Evolutionary conservation across 1,140 invertebrate species (phyloP).

Genomic region (Zaprionus lachaisei): DNA sequence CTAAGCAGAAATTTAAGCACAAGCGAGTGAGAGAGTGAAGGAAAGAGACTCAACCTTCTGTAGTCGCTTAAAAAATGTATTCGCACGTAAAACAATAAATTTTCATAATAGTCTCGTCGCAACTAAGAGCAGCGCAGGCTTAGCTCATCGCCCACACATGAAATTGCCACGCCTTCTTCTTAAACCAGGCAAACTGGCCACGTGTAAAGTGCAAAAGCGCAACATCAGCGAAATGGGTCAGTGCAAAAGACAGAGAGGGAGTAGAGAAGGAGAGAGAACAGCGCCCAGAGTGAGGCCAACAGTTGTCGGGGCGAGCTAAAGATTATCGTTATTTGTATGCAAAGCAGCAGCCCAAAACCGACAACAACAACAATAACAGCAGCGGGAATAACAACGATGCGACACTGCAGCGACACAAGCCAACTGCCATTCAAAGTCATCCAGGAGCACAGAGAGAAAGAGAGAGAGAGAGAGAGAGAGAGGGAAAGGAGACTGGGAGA

Average conservation of each 20-base stretch:
- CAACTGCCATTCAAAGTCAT: slow-evolving; percentile 63
- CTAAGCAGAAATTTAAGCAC: background rate
- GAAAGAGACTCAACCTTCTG: background rate
- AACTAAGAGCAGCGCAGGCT: slow-evolving; percentile 9
- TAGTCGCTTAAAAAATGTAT: slow-evolving; percentile 45
- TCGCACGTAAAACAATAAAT: slow-evolving; percentile 72
- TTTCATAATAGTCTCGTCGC: slow-evolving; percentile 55
- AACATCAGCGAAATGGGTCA: slow-evolving; percentile 66
- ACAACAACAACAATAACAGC: slow-evolving; percentile 43
- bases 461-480: background rate
- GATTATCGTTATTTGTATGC: slow-evolving; percentile 78
- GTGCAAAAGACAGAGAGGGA: background rate
- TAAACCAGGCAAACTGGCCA: slow-evolving; percentile 18
- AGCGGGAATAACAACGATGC: slow-evolving; percentile 32
- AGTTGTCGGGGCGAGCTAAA: slow-evolving; percentile 43
- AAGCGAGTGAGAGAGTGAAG: background rate
- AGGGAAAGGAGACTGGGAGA: background rate
- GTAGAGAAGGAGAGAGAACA: background rate
- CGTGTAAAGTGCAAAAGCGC: slow-evolving; percentile 72
- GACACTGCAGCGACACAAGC: slow-evolving; percentile 48
- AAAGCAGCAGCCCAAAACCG: slow-evolving; percentile 64
- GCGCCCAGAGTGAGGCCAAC: slow-evolving; percentile 19
- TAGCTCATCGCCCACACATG: slow-evolving; percentile 32
- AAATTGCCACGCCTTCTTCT: slow-evolving; percentile 6
- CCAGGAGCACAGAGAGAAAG: slow-evolving; percentile 23